A percentile compares a stretch with the other conserved stretches of the same genome.
phyloP scores from a whole-genome alignment of 2,888 invertebrate genomes.

The Agrotis segetum region DNA sequence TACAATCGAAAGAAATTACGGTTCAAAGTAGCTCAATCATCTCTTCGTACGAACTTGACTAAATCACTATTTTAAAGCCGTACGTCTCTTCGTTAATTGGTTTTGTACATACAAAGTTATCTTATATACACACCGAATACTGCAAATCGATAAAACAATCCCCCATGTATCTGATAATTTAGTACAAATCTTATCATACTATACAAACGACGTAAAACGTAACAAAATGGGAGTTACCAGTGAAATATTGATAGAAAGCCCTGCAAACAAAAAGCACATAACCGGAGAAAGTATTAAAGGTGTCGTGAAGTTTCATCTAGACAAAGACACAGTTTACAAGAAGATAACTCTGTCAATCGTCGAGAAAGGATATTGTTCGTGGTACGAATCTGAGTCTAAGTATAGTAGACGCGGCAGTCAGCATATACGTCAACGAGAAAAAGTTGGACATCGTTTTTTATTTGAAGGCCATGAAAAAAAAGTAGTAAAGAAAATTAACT shows the following conservation, averaged over 20 bases:
- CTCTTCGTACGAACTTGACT: too few relatives aligned
- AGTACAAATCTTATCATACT: slow-evolving; percentile 4
- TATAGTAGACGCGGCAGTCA: neutral
- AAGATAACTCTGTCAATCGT: slow-evolving; percentile 61
- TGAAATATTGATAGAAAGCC: slow-evolving; percentile 62
- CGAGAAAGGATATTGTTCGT: slow-evolving; percentile 63
- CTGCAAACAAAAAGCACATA: slow-evolving; percentile 50
- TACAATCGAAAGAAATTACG: neutral
- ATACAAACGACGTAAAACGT: slow-evolving; percentile 15
- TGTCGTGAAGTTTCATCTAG: slow-evolving; percentile 62
- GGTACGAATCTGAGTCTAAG: slow-evolving; percentile 15
- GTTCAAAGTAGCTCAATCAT: too few relatives aligned
- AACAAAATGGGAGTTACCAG: slow-evolving; percentile 65
- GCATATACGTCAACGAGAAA: slow-evolving; percentile 5
- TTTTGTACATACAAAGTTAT: slow-evolving; percentile 3
- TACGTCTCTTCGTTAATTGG: neutral
- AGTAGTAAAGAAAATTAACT: slow-evolving; percentile 30
- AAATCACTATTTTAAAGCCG: too few relatives aligned
- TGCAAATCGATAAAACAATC: neutral
- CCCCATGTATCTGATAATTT: neutral
- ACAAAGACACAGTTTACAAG: slow-evolving; percentile 58
- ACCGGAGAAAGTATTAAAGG: slow-evolving; percentile 63
- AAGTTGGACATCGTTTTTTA: neutral
- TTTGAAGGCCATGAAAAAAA: slow-evolving; percentile 44
- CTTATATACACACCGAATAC: slow-evolving; percentile 17